Evolutionary conservation across 2,888 invertebrate species (phyloP).

Genomic region (Lottia gigantea): DNA sequence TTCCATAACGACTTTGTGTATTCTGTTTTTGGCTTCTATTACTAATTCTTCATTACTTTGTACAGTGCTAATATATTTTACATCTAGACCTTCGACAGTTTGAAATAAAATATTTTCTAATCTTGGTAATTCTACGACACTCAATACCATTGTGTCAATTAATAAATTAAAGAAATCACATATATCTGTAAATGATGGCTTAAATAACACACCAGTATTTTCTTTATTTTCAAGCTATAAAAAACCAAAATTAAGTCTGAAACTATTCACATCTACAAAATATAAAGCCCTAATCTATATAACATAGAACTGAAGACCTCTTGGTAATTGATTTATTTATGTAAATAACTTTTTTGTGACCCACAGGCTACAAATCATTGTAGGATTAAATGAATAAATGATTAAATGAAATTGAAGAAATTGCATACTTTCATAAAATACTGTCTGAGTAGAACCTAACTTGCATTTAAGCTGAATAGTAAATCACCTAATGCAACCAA

Average conservation of each 20-base stretch:
- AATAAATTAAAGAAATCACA: slow-evolving; percentile 56
- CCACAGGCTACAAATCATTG: too few species aligned
- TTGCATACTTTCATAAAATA: too few species aligned
- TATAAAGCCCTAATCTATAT: not conserved
- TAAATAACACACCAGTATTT: slow-evolving; percentile 46
- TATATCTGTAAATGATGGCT: slow-evolving; percentile 53
- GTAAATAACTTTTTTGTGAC: too few species aligned
- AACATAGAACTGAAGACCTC: too few species aligned
- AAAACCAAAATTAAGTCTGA: slow-evolving; percentile 1
- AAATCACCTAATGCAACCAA: too few species aligned
- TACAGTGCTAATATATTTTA: slow-evolving; percentile 49
- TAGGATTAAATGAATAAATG: too few species aligned
- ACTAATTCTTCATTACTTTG: slow-evolving; percentile 58
- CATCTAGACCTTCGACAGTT: slow-evolving; percentile 51
- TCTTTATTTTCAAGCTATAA: slow-evolving; percentile 52
- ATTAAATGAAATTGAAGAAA: too few species aligned
- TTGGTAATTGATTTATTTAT: too few species aligned
- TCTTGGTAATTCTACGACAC: slow-evolving; percentile 57
- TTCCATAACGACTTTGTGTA: slow-evolving; percentile 51
- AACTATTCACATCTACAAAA: not conserved
- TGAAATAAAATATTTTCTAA: slow-evolving; percentile 62
- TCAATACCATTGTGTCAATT: slow-evolving; percentile 61
- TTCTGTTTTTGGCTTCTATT: slow-evolving; percentile 48
- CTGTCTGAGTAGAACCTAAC: too few species aligned
- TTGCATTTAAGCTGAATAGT: too few species aligned